A percentile compares a stretch with the other conserved stretches of the same genome.
phyloP scores from a whole-genome alignment of 2,113 vertebrate genomes.

The Poeciliopsis prolifica region DNA sequence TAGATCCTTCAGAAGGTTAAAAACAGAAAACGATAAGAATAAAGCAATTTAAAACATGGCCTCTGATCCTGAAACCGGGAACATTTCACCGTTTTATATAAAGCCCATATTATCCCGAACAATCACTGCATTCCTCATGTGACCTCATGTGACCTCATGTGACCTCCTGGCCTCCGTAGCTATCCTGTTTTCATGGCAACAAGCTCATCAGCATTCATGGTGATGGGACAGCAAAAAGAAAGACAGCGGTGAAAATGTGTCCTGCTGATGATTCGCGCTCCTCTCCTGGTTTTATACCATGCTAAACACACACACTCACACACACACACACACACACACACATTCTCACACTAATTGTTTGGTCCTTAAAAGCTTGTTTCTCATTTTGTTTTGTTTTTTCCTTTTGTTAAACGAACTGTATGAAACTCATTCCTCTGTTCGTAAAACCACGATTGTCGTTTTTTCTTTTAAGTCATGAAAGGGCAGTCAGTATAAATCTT shows the following conservation, averaged over 20 bases:
- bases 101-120: constrained; percentile 24
- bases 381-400: constrained; percentile 1
- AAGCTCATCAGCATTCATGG: constrained; percentile 62
- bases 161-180: constrained; percentile 50
- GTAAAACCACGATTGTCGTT: constrained; percentile 1
- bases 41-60: too few species aligned
- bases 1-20: too few species aligned
- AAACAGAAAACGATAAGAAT: too few species aligned
- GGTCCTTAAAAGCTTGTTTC: background rate
- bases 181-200: constrained; percentile 56
- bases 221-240: constrained; percentile 31
- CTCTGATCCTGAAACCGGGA: too few species aligned
- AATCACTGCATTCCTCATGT: constrained; percentile 37
- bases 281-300: constrained; percentile 8
- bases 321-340: constrained; percentile 7
- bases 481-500: constrained; percentile 66
- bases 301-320: constrained; percentile 12
- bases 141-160: constrained; percentile 29
- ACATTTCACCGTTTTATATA: background rate
- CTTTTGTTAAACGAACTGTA: constrained; percentile 5
- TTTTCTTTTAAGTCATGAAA: constrained; percentile 34
- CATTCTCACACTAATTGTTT: background rate
- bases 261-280: constrained; percentile 42
- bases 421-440: constrained; percentile 19
- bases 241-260: constrained; percentile 60